Evolutionary conservation across 2,113 vertebrate genomes (phyloP), one percentile per base, ranked within the genome.

Genomic region (Alexandromys fortis): DNA sequence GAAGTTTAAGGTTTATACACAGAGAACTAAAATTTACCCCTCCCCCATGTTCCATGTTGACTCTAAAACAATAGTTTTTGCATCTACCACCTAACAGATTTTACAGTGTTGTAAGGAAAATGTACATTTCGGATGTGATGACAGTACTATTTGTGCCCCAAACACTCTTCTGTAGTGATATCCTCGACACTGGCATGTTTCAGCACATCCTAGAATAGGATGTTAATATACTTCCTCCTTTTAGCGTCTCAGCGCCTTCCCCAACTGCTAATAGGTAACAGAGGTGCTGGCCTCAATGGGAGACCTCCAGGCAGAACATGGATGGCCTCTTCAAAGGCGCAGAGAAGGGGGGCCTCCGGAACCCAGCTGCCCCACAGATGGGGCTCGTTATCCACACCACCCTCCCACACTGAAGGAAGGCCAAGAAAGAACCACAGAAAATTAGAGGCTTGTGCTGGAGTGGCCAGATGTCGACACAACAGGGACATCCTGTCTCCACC

Each of bases 311-410:
- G 86, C 92, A 92, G 93, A 97, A 73, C 16, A 42, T 5, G 63
- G 92, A 91, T 78, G 38, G 89, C 95, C 86, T 95, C 93, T 97
- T 97, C 96, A 97, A 98, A 98, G 94, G 90, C 94, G 1, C 1
- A 65, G 38, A 86, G 88, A 65, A 78, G 58, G 49, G 30, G 52
- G 30, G 38, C 26, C 28, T 92, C 92, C 6, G 83, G 95, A 89
- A 94, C 30, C 68, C 96, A 97, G 94, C 93, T 96, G 97, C 78
- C 94, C 91, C 88, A 22, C 97, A 98, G 95, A 97, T 98, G 97
- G 94, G 86, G 33, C 94, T 97, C 9, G 17, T 97, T 97, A 97
- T 87, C 63, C 95, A 90, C 89, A 92, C 86, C 95, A 94, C 92
- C 90, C 90, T 93, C 92, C 93, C 92, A 79, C 95, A 89, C 35